These are phyloP conservation scores for Polymixis lichenea DNA, from an alignment of 2,888 invertebrate species.

Conservation along the genomic window DNA sequence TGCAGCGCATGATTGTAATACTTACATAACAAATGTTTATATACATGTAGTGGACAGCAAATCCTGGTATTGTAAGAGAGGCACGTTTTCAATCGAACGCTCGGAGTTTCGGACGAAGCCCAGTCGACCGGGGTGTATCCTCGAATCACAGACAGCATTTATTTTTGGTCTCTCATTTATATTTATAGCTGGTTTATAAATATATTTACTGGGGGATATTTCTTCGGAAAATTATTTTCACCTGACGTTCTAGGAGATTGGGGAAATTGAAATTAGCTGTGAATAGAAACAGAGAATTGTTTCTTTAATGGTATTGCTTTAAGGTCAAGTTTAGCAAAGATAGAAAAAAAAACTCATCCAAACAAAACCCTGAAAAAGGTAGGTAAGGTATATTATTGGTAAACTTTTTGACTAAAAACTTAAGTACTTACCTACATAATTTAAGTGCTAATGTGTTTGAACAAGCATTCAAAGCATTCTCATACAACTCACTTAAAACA, in stretches of 20 bases:
- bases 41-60: constrained; percentile 52
- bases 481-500: neutral
- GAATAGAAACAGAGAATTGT: neutral
- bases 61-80: constrained; percentile 72
- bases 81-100: constrained; percentile 83
- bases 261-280: neutral
- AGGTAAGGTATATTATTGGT: neutral
- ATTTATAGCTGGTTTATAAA: constrained; percentile 25
- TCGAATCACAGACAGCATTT: constrained; percentile 51
- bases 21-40: constrained; percentile 26
- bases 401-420: neutral
- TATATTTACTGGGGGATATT: neutral
- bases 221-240: neutral
- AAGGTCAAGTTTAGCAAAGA: neutral
- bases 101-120: constrained; percentile 62
- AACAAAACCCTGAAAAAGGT: neutral
- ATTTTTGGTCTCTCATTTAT: constrained; percentile 27
- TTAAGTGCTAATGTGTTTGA: neutral
- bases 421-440: no score
- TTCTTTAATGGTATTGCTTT: neutral
- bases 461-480: neutral
- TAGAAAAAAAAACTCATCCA: neutral
- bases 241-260: neutral
- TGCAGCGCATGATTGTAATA: constrained; percentile 23
- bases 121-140: constrained; percentile 63